These are phyloP conservation scores for Saguinus imperator DNA, from an alignment of 2,113 vertebrate species.

Conservation along the genomic window DNA sequence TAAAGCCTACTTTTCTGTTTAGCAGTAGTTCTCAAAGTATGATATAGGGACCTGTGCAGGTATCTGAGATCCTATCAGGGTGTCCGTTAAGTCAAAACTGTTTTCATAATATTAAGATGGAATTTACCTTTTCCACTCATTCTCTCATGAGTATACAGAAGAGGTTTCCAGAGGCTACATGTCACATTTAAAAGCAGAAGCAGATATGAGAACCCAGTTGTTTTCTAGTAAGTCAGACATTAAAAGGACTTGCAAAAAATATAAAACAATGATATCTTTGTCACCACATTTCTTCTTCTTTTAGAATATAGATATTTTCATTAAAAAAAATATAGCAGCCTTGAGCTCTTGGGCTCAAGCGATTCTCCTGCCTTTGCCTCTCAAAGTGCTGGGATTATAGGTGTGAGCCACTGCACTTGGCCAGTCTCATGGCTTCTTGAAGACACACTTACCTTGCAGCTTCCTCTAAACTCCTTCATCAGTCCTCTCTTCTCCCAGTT, in stretches of 20 bases:
- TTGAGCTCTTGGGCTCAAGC: no score
- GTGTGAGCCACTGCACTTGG: no score
- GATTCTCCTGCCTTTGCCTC: no score
- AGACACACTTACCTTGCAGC: not conserved
- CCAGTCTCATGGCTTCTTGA: not conserved
- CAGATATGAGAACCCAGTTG: not conserved
- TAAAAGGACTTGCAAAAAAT: conserved; percentile 26
- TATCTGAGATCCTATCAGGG: not conserved
- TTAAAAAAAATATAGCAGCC: no score
- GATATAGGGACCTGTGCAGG: not conserved
- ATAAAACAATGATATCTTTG: not conserved
- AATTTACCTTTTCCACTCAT: not conserved
- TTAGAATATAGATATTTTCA: conserved; percentile 30
- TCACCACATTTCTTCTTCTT: conserved; percentile 5
- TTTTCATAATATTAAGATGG: conserved; percentile 9
- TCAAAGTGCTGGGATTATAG: no score
- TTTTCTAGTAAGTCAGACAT: not conserved
- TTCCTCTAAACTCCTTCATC: not conserved
- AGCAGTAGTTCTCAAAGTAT: not conserved
- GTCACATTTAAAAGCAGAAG: not conserved
- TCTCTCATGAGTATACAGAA: not conserved
- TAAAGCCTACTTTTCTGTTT: not conserved
- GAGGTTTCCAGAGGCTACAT: not conserved
- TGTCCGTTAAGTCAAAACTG: not conserved
- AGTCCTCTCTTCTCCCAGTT: not conserved